Percentiles rank a stretch among this genome's conserved stretches.
Evolutionary conservation across 2,113 vertebrate species (phyloP).

Genomic region (Actenoides lindsayi): DNA sequence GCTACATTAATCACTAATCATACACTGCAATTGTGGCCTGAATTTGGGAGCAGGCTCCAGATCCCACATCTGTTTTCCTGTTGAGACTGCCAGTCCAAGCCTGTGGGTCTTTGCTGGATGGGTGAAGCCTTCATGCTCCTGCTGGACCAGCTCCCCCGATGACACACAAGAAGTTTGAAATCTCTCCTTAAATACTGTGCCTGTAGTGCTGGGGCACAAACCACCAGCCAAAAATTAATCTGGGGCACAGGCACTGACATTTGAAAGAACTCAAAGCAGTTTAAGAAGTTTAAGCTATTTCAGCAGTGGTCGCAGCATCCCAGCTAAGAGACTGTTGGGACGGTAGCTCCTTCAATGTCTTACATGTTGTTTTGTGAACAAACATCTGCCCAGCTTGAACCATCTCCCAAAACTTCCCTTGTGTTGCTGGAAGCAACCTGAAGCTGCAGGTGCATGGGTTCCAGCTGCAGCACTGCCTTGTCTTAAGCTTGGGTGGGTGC

Average conservation of each 20-base stretch:
- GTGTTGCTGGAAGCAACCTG: not conserved
- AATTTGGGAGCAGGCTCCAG: not conserved
- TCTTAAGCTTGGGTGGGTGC: not conserved
- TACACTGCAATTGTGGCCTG: not conserved
- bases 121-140: not conserved
- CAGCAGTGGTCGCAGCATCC: fast-evolving
- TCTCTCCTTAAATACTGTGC: not conserved
- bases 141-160: not conserved
- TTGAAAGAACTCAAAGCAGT: not conserved
- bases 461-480: fast-evolving
- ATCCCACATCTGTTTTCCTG: not conserved
- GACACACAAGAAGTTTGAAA: not conserved
- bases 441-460: fast-evolving
- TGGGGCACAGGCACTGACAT: fast-evolving
- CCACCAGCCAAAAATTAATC: fast-evolving
- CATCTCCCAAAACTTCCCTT: not conserved
- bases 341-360: not conserved
- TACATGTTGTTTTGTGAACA: not conserved
- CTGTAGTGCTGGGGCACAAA: not conserved
- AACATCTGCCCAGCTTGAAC: not conserved
- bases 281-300: not conserved
- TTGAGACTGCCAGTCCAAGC: not conserved
- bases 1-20: not conserved
- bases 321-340: not conserved
- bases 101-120: not conserved